phyloP scores from a whole-genome alignment of 2,888 invertebrate species.

The Rhaphigaster nebulosa region DNA sequence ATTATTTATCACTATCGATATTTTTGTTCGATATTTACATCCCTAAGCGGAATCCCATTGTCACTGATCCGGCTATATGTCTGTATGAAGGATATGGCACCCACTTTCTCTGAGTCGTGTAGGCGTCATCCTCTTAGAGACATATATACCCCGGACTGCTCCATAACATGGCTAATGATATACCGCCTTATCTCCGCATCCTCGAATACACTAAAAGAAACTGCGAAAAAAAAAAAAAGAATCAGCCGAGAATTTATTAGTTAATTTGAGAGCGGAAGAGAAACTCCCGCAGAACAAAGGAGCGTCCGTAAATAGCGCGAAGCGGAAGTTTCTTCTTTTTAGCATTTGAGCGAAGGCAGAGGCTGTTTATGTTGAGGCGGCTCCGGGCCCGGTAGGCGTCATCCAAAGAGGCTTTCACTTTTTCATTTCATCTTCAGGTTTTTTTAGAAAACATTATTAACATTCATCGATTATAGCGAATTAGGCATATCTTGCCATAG shows the following conservation, averaged over 20 bases:
- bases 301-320: background rate
- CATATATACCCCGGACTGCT: background rate
- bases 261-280: conserved; percentile 29
- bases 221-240: background rate
- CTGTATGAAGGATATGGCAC: background rate
- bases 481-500: no score
- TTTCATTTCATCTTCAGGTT: background rate
- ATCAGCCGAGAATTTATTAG: background rate
- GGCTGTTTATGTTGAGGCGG: background rate
- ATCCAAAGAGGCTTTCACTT: background rate
- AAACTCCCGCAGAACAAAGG: conserved; percentile 3
- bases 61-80: background rate
- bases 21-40: no score
- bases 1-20: no score
- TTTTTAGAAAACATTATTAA: background rate
- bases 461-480: no score
- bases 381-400: background rate
- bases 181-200: background rate
- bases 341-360: background rate
- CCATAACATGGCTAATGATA: background rate
- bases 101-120: background rate
- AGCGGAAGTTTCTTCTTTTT: conserved; percentile 28
- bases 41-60: background rate
- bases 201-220: background rate
- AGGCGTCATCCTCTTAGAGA: background rate